A percentile compares a stretch with the other conserved stretches of the same genome.
These are phyloP conservation scores for Osmerus mordax DNA, from an alignment of 2,113 vertebrate genomes.

Conservation along the genomic window DNA sequence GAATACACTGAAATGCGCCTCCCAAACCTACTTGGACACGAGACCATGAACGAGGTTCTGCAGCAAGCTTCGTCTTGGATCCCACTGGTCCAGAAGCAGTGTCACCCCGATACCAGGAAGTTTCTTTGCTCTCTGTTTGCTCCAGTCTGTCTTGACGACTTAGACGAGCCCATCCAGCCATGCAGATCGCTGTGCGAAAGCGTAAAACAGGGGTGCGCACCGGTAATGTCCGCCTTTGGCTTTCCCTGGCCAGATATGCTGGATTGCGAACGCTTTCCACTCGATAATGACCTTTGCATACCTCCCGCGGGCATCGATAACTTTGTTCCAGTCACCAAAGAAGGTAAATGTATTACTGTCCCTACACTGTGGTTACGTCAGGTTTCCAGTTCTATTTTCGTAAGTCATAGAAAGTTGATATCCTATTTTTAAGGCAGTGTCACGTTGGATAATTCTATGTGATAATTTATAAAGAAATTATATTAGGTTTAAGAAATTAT, in stretches of 20 bases:
- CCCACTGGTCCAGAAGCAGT: slow-evolving; percentile 94
- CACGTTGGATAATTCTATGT: too few relatives aligned
- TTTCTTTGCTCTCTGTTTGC: slow-evolving; percentile 98
- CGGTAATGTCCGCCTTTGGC: slow-evolving; percentile 95
- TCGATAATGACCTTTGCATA: slow-evolving; percentile 94
- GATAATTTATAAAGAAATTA: background rate
- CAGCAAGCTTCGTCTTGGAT: slow-evolving; percentile 97
- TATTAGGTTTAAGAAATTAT: background rate
- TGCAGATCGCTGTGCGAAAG: slow-evolving; percentile 92
- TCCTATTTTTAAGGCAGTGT: too few relatives aligned
- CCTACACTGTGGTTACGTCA: background rate
- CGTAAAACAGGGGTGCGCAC: slow-evolving; percentile 88
- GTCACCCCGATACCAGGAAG: slow-evolving; percentile 94
- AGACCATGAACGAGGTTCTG: slow-evolving; percentile 92
- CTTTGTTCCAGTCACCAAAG: slow-evolving; percentile 78
- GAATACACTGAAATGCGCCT: slow-evolving; percentile 95
- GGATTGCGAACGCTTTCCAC: slow-evolving; percentile 88
- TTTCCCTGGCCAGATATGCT: slow-evolving; percentile 98
- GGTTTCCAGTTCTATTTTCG: background rate
- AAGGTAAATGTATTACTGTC: slow-evolving; percentile 71
- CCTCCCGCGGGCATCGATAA: slow-evolving; percentile 83
- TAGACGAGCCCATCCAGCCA: slow-evolving; percentile 93
- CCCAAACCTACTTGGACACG: slow-evolving; percentile 95
- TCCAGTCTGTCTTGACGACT: slow-evolving; percentile 90
- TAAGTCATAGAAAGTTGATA: background rate